Evolutionary conservation across 2,888 invertebrate species (phyloP).

Genomic region (Xestia c-nigrum): DNA sequence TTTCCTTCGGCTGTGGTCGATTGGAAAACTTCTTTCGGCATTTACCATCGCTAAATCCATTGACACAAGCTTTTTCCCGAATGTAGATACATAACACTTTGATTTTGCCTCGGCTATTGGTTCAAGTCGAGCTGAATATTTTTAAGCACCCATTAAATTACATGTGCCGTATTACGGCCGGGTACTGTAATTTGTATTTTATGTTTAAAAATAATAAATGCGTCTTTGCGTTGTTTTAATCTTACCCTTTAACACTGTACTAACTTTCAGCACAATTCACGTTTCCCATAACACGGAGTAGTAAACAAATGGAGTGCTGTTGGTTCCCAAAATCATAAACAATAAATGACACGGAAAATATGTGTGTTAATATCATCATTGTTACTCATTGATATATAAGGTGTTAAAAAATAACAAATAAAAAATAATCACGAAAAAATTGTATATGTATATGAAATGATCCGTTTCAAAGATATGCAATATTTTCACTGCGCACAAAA

Average conservation of each 20-base stretch:
- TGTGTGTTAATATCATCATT: not conserved
- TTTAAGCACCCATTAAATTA: not conserved
- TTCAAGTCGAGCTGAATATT: not conserved
- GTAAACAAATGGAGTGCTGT: constrained; percentile 44
- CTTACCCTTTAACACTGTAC: constrained; percentile 21
- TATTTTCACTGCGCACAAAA: too few relatives aligned
- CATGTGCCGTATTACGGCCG: not conserved
- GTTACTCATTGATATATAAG: too few relatives aligned
- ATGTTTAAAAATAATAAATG: constrained; percentile 19
- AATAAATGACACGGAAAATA: not conserved
- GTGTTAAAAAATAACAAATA: too few relatives aligned
- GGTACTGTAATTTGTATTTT: constrained; percentile 22
- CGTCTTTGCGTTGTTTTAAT: constrained; percentile 18
- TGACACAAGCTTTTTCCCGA: not conserved
- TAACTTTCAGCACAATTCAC: constrained; percentile 50
- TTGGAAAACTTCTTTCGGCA: not conserved
- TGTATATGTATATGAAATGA: too few relatives aligned
- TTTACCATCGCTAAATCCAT: not conserved
- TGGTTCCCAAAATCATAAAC: accelerated
- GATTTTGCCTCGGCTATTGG: not conserved
- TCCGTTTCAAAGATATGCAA: too few relatives aligned
- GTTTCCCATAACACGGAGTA: constrained; percentile 33
- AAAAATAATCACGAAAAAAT: too few relatives aligned
- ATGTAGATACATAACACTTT: not conserved
- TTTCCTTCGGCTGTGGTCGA: not conserved